A percentile compares a stretch with the other conserved stretches of the same genome.
These are phyloP conservation scores for Pholis gunnellus DNA, from an alignment of 2,113 vertebrate species.

Conservation along the genomic window DNA sequence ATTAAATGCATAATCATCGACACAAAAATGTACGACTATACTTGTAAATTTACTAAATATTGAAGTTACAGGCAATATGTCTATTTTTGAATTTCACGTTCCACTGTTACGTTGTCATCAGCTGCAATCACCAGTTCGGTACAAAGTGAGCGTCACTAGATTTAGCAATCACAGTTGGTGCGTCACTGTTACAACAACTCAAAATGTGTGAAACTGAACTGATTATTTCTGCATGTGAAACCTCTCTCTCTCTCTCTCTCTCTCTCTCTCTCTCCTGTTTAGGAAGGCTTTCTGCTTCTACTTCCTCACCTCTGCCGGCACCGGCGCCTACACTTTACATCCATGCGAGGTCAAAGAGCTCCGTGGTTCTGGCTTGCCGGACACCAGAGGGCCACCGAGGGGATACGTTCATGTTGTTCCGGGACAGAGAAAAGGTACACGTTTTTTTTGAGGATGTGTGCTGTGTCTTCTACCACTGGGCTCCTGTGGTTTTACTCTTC, in stretches of 20 bases:
- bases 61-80: not conserved
- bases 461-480: not conserved
- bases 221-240: not conserved
- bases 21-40: not conserved
- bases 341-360: slow-evolving; percentile 8
- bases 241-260: not conserved
- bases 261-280: not conserved
- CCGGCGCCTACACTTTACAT: slow-evolving; percentile 64
- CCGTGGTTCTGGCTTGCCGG: slow-evolving; percentile 67
- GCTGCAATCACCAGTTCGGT: not conserved
- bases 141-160: not conserved
- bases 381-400: slow-evolving; percentile 68
- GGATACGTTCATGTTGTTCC: slow-evolving; percentile 68
- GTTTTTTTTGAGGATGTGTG: not conserved
- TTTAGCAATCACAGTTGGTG: not conserved
- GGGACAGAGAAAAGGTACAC: not conserved
- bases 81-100: not conserved
- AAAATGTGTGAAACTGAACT: slow-evolving; percentile 21
- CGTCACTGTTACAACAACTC: slow-evolving; percentile 8
- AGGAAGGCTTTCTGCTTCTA: slow-evolving; percentile 58
- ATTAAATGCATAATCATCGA: not conserved
- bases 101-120: not conserved
- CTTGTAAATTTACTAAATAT: not conserved
- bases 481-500: not conserved
- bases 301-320: slow-evolving; percentile 14